Conservation (phyloP, 2,888 invertebrate genomes). For the Pyrgus malvae region DNA sequence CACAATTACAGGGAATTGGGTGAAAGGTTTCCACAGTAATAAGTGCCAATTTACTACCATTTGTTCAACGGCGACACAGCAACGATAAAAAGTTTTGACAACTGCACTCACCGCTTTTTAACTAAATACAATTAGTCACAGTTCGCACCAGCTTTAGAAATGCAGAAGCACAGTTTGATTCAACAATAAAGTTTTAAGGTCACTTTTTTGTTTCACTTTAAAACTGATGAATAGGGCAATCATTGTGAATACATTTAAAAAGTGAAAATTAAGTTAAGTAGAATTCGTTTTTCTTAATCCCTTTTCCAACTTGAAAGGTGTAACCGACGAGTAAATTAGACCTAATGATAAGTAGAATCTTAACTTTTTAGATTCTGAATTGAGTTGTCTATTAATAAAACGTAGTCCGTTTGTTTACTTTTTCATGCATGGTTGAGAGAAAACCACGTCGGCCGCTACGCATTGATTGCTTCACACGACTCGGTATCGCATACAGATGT, state of each 20-base stretch:
- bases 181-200: slow-evolving; percentile 8
- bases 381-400: not conserved
- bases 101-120: slow-evolving; percentile 37
- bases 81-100: slow-evolving; percentile 44
- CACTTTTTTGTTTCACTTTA: slow-evolving; percentile 12
- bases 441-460: slow-evolving; percentile 26
- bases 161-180: not conserved
- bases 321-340: not conserved
- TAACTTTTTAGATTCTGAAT: too few species aligned
- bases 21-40: slow-evolving; percentile 60
- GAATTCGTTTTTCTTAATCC: slow-evolving; percentile 4
- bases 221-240: slow-evolving; percentile 4
- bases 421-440: slow-evolving; percentile 26
- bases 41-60: slow-evolving; percentile 56
- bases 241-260: not conserved
- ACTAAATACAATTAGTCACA: slow-evolving; percentile 51
- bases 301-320: not conserved
- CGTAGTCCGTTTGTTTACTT: slow-evolving; percentile 16
- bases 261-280: slow-evolving; percentile 11
- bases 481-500: slow-evolving; percentile 24
- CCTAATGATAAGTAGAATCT: too few species aligned
- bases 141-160: slow-evolving; percentile 31
- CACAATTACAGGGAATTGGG: slow-evolving; percentile 54
- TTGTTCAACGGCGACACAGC: slow-evolving; percentile 51
- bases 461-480: slow-evolving; percentile 34